A percentile compares a stretch with the other conserved stretches of the same genome.
These are phyloP conservation scores for Lycophotia porphyrea DNA, from an alignment of 2,888 invertebrate genomes.

Conservation along the genomic window DNA sequence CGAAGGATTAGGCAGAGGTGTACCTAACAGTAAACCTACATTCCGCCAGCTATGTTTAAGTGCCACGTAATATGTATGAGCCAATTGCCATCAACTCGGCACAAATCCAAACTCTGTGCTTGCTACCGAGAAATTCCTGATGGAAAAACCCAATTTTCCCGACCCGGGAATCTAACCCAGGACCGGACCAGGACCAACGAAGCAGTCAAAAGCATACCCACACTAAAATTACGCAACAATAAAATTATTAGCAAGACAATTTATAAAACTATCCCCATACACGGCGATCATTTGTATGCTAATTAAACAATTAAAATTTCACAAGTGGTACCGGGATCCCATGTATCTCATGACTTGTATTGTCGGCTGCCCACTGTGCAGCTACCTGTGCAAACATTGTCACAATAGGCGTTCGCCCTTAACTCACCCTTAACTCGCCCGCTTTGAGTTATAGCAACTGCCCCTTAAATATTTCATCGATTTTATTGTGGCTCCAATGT, in stretches of 20 bases:
- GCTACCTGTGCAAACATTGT: constrained; percentile 84
- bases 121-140: neutral
- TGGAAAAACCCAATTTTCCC: neutral
- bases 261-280: constrained; percentile 33
- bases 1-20: too few relatives aligned
- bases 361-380: constrained; percentile 77
- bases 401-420: constrained; percentile 78
- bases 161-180: neutral
- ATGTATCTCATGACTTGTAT: constrained; percentile 68
- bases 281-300: constrained; percentile 67
- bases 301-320: constrained; percentile 71
- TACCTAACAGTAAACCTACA: too few relatives aligned
- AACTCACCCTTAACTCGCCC: constrained; percentile 76
- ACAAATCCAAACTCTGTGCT: neutral
- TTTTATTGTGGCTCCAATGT: constrained; percentile 90
- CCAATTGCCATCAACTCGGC: neutral
- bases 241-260: neutral
- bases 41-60: too few relatives aligned
- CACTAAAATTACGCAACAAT: constrained; percentile 9
- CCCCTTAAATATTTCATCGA: constrained; percentile 89
- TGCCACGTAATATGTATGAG: neutral
- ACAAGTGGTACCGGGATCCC: constrained; percentile 66
- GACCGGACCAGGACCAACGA: neutral
- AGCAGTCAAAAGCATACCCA: neutral
- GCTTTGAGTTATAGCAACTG: constrained; percentile 84